Conservation (phyloP, 2,797 vertebrate species). For the Anisognathus igniventris region DNA sequence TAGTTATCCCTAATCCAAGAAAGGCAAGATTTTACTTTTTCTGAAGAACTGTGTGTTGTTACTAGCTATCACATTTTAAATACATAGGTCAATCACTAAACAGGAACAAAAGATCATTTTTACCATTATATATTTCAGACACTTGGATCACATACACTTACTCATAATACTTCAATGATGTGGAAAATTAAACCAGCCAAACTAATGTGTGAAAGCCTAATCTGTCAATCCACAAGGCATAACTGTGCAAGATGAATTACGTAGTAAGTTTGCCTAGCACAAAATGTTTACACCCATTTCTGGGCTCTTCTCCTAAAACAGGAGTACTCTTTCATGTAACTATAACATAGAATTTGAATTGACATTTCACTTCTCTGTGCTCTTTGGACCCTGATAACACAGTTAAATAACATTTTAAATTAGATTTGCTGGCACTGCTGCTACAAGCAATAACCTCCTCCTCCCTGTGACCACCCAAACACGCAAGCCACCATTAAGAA, state of each 20-base stretch:
- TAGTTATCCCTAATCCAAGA: neutral
- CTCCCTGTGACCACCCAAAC: neutral
- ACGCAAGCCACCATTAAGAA: neutral
- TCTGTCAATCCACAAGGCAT: neutral
- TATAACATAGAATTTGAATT: neutral
- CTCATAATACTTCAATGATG: neutral
- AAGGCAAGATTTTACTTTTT: neutral
- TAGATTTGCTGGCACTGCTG: neutral
- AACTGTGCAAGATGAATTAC: neutral
- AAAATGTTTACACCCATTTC: neutral
- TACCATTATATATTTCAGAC: neutral
- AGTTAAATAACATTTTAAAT: neutral
- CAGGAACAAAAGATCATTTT: neutral
- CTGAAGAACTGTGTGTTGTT: neutral
- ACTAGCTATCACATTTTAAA: neutral
- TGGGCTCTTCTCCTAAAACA: neutral
- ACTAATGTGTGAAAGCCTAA: neutral
- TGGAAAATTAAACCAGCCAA: neutral
- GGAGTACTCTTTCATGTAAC: neutral
- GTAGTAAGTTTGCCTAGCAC: neutral
- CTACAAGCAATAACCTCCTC: neutral
- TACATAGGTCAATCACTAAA: neutral
- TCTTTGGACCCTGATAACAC: neutral
- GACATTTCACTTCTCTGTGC: neutral
- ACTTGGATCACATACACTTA: neutral